Evolutionary conservation across 2,113 vertebrate species (phyloP).

Genomic region (Cephalopholis sonnerati): DNA sequence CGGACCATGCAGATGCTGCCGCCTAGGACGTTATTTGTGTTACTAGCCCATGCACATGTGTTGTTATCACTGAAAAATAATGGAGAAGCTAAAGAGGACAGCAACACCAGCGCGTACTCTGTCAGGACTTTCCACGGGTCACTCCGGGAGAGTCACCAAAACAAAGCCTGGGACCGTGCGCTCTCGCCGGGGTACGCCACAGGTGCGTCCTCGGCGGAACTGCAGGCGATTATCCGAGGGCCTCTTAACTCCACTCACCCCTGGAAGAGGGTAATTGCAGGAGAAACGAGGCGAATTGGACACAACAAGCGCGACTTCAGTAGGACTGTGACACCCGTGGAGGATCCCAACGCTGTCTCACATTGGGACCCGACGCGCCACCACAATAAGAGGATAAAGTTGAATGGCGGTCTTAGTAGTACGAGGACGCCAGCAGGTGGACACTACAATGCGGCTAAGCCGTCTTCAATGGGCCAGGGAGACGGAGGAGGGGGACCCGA

Average conservation of each 20-base stretch:
- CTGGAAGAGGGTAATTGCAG: constrained; percentile 51
- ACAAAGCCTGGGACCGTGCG: constrained; percentile 64
- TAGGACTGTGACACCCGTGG: constrained; percentile 64
- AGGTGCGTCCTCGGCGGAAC: constrained; percentile 77
- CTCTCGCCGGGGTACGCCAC: constrained; percentile 69
- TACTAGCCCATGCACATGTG: constrained; percentile 67
- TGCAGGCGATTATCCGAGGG: constrained; percentile 45
- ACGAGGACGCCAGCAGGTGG: constrained; percentile 81
- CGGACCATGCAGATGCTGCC: constrained; percentile 82
- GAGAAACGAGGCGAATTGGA: constrained; percentile 55
- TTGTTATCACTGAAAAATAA: constrained; percentile 64
- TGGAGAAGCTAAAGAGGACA: constrained; percentile 58
- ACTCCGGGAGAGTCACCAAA: constrained; percentile 61
- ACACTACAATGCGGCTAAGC: constrained; percentile 78
- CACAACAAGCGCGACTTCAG: constrained; percentile 68
- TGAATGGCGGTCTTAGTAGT: constrained; percentile 73
- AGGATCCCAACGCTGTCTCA: constrained; percentile 63
- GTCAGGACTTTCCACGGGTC: constrained; percentile 60
- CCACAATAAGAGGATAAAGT: constrained; percentile 81
- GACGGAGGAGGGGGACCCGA: constrained; percentile 53
- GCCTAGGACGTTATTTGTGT: constrained; percentile 73
- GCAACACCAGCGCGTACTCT: constrained; percentile 34
- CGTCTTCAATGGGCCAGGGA: constrained; percentile 64
- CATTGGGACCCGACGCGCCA: constrained; percentile 73
- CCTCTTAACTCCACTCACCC: constrained; percentile 66